These are phyloP conservation scores for Theocolax elegans DNA, from an alignment of 1,140 invertebrate genomes.

Conservation along the genomic window DNA sequence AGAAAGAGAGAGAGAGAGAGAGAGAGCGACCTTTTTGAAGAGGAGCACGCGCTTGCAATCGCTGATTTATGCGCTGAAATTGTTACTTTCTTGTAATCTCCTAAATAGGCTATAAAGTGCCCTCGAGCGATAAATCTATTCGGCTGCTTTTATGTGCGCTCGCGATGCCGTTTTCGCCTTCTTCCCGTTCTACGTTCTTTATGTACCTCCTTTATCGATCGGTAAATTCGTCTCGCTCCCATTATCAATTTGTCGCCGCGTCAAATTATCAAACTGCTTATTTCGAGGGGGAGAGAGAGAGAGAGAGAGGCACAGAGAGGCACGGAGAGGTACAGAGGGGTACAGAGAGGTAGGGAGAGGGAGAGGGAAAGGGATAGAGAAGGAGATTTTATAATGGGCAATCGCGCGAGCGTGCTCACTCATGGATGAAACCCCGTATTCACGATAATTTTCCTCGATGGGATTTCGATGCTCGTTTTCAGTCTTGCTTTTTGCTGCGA, in stretches of 20 bases:
- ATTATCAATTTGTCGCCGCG: slow-evolving; percentile 42
- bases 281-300: neutral
- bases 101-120: slow-evolving; percentile 20
- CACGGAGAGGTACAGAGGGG: no score
- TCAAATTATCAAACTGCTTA: slow-evolving; percentile 36
- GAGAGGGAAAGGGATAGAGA: neutral
- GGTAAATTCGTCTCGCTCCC: slow-evolving; percentile 22
- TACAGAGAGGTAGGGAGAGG: no score
- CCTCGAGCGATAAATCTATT: slow-evolving; percentile 22
- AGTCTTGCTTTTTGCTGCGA: neutral
- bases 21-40: neutral
- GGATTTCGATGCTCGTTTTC: slow-evolving; percentile 27
- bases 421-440: slow-evolving; percentile 30
- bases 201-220: neutral
- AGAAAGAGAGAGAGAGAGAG: neutral
- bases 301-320: no score
- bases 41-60: neutral
- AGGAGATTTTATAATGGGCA: neutral
- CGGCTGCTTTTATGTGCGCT: neutral
- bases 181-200: neutral
- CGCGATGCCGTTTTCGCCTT: neutral
- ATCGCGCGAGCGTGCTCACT: slow-evolving; percentile 12
- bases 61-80: slow-evolving; percentile 25
- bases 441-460: slow-evolving; percentile 35
- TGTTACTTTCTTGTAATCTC: slow-evolving; percentile 21